Evolutionary conservation across 2,888 invertebrate species (phyloP), one percentile per base, ranked within the genome.

Genomic region (Fragum whitleyi): DNA sequence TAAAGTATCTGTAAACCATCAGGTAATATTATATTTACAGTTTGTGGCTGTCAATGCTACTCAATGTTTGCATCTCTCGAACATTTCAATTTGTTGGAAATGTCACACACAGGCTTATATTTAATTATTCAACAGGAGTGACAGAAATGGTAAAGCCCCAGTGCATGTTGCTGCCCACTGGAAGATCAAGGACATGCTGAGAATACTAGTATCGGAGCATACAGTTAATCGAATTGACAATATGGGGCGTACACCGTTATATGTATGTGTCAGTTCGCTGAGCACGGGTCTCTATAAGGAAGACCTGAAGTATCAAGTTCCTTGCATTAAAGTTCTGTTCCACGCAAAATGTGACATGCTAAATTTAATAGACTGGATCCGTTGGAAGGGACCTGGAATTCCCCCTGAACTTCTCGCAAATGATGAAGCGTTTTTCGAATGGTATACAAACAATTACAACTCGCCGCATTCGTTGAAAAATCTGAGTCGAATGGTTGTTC

Each of bases 281-380:
- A 93, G 92, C 81, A 93, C 93, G 1, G 92, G 92, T 29, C 90
- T 93, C n/a, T 93, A 93, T 85, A 90, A 91, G 47, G 93, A 93
- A 77, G 93, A 93, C 81, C 86, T 93, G 68, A 92, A 92, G 65
- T 92, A 93, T 81, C 92, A 93, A 87, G 89, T 93, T 6, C 91
- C 92, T 6, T 92, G 92, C 78, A 91, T 92, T 32, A 88, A 92
- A 74, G 87, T 92, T 16, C 86, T 94, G 83, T 92, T 91, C 80
- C 85, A 90, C 69, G 91, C 92, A 36, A 92, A 93, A 72, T 93
- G 94, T 86, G 94, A 94, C 88, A 93, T 94, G 93, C 89, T 94
- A 51, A 94, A 94, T 82, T 88, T 94, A 11, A 90, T 92, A 11
- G 93, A 93, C 79, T 94, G 94, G 94, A 83, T 94, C n/a, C 90